Evolutionary conservation across 2,888 invertebrate species (phyloP).

Genomic region (Tridacna crocea): DNA sequence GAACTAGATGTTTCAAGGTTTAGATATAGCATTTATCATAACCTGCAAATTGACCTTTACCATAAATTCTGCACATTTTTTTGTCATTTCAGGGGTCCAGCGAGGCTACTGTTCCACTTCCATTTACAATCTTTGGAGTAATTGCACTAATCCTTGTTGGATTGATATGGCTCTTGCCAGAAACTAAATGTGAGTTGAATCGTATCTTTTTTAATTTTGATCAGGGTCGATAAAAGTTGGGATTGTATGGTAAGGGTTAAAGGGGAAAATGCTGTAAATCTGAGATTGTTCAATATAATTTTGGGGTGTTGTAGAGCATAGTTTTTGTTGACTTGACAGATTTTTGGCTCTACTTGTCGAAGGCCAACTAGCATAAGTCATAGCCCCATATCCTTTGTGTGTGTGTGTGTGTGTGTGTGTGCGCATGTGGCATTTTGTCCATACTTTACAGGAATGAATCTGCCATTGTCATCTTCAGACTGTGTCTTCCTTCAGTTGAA

Average conservation of each 20-base stretch:
- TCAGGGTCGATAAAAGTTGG: background rate
- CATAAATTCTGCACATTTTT: background rate
- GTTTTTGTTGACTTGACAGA: background rate
- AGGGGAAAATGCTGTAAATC: background rate
- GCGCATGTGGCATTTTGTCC: no score
- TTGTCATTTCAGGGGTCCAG: background rate
- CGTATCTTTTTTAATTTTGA: background rate
- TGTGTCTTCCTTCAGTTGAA: no score
- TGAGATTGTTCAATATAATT: background rate
- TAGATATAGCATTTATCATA: no score
- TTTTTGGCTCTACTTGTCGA: no score
- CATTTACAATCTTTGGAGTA: constrained; percentile 10
- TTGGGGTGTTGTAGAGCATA: background rate
- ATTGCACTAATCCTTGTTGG: constrained; percentile 10
- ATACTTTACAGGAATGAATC: no score
- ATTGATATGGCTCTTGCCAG: constrained; percentile 7
- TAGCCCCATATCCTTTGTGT: background rate
- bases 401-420: no score
- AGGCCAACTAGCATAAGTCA: background rate
- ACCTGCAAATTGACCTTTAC: no score
- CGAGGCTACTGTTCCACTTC: constrained; percentile 5
- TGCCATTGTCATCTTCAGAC: no score
- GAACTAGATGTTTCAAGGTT: no score
- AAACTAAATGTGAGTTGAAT: constrained; percentile 5
- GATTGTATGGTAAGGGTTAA: no score